Percentiles rank a stretch among this genome's conserved stretches.
Evolutionary conservation across 2,888 invertebrate genomes (phyloP).

Genomic region (Conus canariensis): DNA sequence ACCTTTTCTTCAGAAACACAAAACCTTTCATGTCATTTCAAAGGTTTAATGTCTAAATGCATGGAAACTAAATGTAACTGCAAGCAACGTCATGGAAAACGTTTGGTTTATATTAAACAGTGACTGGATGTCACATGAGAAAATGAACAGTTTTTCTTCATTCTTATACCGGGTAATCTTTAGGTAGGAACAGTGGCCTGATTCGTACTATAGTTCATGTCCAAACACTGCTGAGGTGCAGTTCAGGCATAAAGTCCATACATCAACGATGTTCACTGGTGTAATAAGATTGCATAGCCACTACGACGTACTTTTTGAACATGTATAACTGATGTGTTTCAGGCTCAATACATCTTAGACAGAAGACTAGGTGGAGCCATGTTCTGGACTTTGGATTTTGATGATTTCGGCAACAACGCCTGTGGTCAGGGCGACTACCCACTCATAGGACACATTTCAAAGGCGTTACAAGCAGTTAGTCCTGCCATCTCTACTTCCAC

Average conservation of each 20-base stretch:
- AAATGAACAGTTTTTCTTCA: too few species aligned
- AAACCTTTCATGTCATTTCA: neutral
- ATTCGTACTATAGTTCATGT: too few species aligned
- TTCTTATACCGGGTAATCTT: neutral
- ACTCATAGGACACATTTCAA: constrained; percentile 35
- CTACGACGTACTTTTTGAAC: neutral
- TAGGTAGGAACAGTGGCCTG: too few species aligned
- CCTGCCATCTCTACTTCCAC: neutral
- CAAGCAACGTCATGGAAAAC: neutral
- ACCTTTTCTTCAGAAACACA: too few species aligned
- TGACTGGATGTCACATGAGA: too few species aligned
- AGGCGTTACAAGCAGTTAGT: neutral
- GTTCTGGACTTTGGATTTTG: constrained; percentile 47
- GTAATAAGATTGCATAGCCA: too few species aligned
- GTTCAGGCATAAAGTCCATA: too few species aligned
- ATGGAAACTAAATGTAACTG: constrained; percentile 50
- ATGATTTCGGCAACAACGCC: constrained; percentile 43
- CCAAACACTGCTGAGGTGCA: too few species aligned
- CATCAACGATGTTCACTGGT: too few species aligned
- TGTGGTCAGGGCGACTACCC: constrained; percentile 47
- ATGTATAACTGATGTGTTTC: neutral
- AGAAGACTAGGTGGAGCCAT: constrained; percentile 33
- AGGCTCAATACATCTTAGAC: constrained; percentile 31
- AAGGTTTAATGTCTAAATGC: too few species aligned
- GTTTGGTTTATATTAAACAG: too few species aligned